Evolutionary conservation across 1,140 invertebrate genomes (phyloP), one percentile per base, ranked within the genome.

Genomic region (Drosophila sp.): DNA sequence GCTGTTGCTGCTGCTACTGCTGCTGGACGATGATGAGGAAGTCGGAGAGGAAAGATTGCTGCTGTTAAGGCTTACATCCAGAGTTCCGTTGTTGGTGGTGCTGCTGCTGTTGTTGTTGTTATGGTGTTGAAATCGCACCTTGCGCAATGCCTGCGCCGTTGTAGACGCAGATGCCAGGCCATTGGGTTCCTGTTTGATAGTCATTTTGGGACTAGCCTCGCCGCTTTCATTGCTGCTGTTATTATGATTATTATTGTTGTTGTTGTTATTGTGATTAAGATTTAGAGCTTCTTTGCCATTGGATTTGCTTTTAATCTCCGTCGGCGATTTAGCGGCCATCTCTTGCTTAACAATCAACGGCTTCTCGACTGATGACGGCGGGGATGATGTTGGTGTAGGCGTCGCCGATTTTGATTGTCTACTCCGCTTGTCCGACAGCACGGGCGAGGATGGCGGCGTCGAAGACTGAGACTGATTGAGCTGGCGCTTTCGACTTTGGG

Each of bases 101-200:
- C 32, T 64, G 17, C 4, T 61, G 61, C 38, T 72, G 30, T 63
- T 69, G 35, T 66, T 70, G 32, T 65, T 87, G 27, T 66, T 70
- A 29, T 84, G 80, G 66, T 89, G 84, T 44, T 89, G 85, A 32
- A 90, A 84, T n/a, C 84, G 85, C 35, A 89, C 84, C 58, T 90
- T 89, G 0, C 84, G 84, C 23, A 89, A 35, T 1, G 77, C 85
- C 33, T 89, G 84, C n/a, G 84, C 57, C 6, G 79, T 70, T 40
- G 80, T 60, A 8, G 67, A 55, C 44, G 60, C 54, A 0, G 71
- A 23, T 3, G 64, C n/a, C 7, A 74, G 64, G 8, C 77, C 82
- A 55, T 90, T 90, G 6, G 81, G 86, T 60, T 90, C 86, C 1
- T 70, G 70, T 62, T 84, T 89, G 33, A 90, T 80, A 35, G 30